Percentiles rank a stretch among this genome's conserved stretches.
phyloP scores from a whole-genome alignment of 2,113 vertebrate species.

The Scalopus aquaticus region DNA sequence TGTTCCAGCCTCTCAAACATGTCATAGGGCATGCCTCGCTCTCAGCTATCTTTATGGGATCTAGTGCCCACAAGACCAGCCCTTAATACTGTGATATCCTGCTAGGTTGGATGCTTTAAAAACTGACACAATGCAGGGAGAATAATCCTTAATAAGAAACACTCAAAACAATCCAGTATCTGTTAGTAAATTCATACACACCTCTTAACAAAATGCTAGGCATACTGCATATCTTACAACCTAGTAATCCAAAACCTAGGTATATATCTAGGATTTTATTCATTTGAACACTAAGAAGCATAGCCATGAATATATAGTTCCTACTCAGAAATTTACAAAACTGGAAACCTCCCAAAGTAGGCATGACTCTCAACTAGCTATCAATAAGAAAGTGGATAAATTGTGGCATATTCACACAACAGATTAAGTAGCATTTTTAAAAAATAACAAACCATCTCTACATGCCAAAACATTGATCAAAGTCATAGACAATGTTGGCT shows the following conservation, averaged over 20 bases:
- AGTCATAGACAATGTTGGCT: not conserved
- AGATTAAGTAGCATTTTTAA: not conserved
- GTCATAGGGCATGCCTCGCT: not conserved
- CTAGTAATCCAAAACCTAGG: not conserved
- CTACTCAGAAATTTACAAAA: not conserved
- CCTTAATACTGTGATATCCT: not conserved
- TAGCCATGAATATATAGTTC: not conserved
- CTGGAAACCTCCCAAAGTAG: not conserved
- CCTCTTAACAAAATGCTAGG: not conserved
- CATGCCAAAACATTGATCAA: not conserved
- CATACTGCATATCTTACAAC: too few species aligned
- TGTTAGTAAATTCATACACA: not conserved
- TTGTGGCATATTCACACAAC: not conserved
- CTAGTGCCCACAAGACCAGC: not conserved
- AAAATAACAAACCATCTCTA: not conserved
- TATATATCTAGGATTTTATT: not conserved
- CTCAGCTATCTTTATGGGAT: slow-evolving; percentile 13
- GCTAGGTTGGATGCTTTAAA: not conserved
- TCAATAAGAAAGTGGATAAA: not conserved
- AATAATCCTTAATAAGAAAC: slow-evolving; percentile 24
- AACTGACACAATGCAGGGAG: not conserved
- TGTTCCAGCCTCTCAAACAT: not conserved
- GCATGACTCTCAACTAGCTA: not conserved
- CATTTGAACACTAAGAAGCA: not conserved
- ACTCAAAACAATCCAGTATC: not conserved